phyloP scores from a whole-genome alignment of 2,888 invertebrate species.

The Congeria kusceri region DNA sequence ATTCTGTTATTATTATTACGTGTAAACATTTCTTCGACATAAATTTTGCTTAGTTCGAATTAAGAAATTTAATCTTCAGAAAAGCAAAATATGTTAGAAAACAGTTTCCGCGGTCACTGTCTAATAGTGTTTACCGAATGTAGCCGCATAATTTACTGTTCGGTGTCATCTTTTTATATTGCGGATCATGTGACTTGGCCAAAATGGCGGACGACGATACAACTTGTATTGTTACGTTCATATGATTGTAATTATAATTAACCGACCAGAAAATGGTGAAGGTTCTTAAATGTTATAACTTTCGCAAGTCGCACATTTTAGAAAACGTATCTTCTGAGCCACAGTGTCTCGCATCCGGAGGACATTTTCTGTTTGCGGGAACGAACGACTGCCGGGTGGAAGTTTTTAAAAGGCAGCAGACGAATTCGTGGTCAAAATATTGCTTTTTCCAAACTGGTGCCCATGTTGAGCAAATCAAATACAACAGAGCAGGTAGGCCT shows the following conservation, averaged over 20 bases:
- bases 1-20: too few relatives aligned
- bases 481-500: slow-evolving; percentile 89
- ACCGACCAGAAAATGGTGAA: slow-evolving; percentile 88
- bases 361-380: slow-evolving; percentile 87
- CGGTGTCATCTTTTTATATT: too few relatives aligned
- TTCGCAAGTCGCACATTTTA: slow-evolving; percentile 89
- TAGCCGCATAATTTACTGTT: too few relatives aligned
- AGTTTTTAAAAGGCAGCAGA: slow-evolving; percentile 85
- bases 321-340: slow-evolving; percentile 88
- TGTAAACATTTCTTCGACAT: too few relatives aligned
- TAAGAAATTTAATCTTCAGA: too few relatives aligned
- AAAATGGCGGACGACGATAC: slow-evolving; percentile 33
- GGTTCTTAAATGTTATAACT: slow-evolving; percentile 90
- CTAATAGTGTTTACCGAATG: too few relatives aligned
- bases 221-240: not conserved
- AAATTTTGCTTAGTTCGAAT: too few relatives aligned
- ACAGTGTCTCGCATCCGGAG: slow-evolving; percentile 89
- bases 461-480: slow-evolving; percentile 89
- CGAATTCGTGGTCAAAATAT: slow-evolving; percentile 78
- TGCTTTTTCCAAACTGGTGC: slow-evolving; percentile 91
- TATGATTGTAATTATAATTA: not conserved
- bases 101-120: too few relatives aligned
- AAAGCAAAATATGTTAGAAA: too few relatives aligned
- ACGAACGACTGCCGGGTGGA: slow-evolving; percentile 87
- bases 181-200: slow-evolving; percentile 33